These are phyloP conservation scores for Hepsetus odoe DNA, from an alignment of 2,113 vertebrate species.

Conservation along the genomic window DNA sequence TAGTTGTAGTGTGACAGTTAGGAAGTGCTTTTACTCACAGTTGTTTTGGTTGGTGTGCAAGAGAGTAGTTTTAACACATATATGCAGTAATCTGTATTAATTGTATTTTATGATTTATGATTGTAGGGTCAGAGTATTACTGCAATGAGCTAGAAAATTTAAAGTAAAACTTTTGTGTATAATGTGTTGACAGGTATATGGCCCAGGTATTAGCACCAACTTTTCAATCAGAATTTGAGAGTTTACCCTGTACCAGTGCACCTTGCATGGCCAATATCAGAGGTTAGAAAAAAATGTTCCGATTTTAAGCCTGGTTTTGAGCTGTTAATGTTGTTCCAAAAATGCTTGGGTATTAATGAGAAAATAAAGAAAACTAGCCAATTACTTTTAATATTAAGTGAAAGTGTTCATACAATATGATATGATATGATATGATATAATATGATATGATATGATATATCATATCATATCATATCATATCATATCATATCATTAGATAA, in stretches of 20 bases:
- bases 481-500: too few relatives aligned
- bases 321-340: not conserved
- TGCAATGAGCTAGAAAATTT: not conserved
- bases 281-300: not conserved
- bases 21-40: conserved; percentile 1
- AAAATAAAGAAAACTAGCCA: too few relatives aligned
- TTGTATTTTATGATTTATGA: too few relatives aligned
- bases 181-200: not conserved
- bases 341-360: too few relatives aligned
- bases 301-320: not conserved
- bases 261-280: not conserved
- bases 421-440: too few relatives aligned
- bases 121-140: too few relatives aligned
- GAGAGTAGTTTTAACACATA: not conserved
- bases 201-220: not conserved
- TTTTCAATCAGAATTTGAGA: not conserved
- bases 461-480: too few relatives aligned
- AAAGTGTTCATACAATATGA: too few relatives aligned
- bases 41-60: not conserved
- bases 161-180: not conserved
- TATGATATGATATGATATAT: too few relatives aligned
- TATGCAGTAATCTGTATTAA: too few relatives aligned
- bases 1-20: conserved; percentile 36
- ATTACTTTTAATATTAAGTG: too few relatives aligned
- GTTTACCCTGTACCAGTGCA: not conserved